Percentiles rank a stretch among this genome's conserved stretches.
Evolutionary conservation across 2,888 invertebrate species (phyloP).

Genomic region (Sphinx pinastri): DNA sequence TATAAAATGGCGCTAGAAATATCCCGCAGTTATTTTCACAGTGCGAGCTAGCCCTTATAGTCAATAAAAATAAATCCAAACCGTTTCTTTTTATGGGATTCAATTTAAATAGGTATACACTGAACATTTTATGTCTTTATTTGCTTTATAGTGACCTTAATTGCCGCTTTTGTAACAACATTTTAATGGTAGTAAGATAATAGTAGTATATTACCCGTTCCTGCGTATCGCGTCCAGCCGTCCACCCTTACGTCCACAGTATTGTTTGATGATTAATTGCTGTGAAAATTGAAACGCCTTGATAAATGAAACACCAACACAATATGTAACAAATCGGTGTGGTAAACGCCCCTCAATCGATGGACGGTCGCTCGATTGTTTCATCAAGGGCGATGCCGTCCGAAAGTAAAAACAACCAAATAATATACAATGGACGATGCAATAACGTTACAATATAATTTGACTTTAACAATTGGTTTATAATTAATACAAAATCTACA

Average conservation of each 20-base stretch:
- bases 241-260: constrained; percentile 37
- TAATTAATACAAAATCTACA: not conserved
- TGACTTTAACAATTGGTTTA: not conserved
- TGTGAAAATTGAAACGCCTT: constrained; percentile 65
- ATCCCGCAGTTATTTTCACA: too few species aligned
- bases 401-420: constrained; percentile 40
- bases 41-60: too few species aligned
- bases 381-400: constrained; percentile 44
- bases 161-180: not conserved
- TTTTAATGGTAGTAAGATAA: not conserved
- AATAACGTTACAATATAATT: not conserved
- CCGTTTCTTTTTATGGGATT: not conserved
- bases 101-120: not conserved
- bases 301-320: constrained; percentile 68
- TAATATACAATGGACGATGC: constrained; percentile 30
- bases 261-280: constrained; percentile 67
- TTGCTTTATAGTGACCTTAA: not conserved
- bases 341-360: constrained; percentile 51
- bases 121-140: not conserved
- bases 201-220: not conserved
- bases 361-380: constrained; percentile 42
- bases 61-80: not conserved
- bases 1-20: too few species aligned
- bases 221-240: constrained; percentile 26
- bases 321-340: constrained; percentile 62